These are phyloP conservation scores for Nemoura dubitans DNA, from an alignment of 2,888 invertebrate genomes.

Conservation along the genomic window DNA sequence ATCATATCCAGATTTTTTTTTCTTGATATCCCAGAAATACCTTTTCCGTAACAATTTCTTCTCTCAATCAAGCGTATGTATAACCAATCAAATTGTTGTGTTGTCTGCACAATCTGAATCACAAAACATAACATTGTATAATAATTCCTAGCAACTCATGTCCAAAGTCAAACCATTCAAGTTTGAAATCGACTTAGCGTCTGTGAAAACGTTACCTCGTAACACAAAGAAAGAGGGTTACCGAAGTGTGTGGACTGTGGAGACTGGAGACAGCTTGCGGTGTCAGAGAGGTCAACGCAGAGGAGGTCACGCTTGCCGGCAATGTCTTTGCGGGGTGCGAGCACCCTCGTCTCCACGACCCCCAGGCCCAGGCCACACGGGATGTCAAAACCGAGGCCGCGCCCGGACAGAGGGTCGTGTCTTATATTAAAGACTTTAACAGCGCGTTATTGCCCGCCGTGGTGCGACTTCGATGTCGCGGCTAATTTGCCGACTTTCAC, in stretches of 20 bases:
- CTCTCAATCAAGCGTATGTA: no score
- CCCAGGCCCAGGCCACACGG: background rate
- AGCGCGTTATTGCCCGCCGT: background rate
- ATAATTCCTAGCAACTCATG: no score
- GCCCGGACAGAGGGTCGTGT: background rate
- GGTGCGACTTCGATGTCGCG: background rate
- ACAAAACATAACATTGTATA: no score
- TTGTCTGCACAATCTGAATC: no score
- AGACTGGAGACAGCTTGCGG: slow-evolving; percentile 2
- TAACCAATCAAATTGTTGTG: no score
- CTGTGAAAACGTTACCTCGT: background rate
- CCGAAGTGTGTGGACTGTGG: background rate
- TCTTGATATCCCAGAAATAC: no score
- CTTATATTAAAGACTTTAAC: background rate
- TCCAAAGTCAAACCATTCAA: no score
- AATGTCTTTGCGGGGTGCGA: background rate
- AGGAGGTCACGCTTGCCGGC: background rate
- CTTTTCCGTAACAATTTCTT: no score
- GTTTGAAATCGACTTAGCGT: no score
- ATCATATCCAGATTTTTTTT: no score
- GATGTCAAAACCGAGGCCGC: background rate
- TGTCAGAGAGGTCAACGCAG: background rate
- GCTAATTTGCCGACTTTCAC: background rate
- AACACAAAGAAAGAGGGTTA: background rate
- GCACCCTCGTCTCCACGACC: background rate